Evolutionary conservation across 2,113 vertebrate genomes (phyloP).

Genomic region (Oxyruncus cristatus): DNA sequence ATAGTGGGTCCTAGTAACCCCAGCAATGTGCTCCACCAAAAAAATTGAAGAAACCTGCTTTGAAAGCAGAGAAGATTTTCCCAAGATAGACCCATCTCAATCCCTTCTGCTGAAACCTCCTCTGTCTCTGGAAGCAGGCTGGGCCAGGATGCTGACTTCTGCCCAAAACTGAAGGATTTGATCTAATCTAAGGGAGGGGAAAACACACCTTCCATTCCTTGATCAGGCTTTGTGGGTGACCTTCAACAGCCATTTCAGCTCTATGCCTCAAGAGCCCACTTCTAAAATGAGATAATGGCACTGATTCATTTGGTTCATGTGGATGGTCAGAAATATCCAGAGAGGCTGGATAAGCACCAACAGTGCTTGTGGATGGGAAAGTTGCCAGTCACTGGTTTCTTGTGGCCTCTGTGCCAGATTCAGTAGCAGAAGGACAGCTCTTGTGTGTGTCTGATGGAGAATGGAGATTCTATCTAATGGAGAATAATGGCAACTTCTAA

Average conservation of each 20-base stretch:
- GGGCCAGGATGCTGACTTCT: neutral
- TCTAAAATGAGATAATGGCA: neutral
- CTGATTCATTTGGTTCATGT: rapidly evolving
- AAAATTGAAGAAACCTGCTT: neutral
- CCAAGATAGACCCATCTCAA: neutral
- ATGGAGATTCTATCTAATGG: neutral
- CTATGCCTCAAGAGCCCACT: neutral
- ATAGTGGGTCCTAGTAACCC: neutral
- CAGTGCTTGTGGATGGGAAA: neutral
- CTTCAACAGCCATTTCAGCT: neutral
- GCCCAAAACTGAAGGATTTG: neutral
- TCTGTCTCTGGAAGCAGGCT: neutral
- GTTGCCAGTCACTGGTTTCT: neutral
- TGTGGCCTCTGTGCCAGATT: neutral
- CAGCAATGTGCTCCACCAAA: neutral
- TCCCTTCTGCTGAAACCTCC: neutral
- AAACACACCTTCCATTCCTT: neutral
- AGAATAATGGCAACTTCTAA: neutral
- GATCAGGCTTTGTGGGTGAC: neutral
- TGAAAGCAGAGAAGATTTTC: neutral
- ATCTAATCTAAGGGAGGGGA: neutral
- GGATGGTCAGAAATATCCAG: neutral
- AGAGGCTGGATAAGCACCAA: neutral
- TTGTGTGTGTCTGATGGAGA: neutral
- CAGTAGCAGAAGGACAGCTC: neutral